These are phyloP conservation scores for Syngnathus scovelli DNA, from an alignment of 2,113 vertebrate genomes.

Conservation along the genomic window DNA sequence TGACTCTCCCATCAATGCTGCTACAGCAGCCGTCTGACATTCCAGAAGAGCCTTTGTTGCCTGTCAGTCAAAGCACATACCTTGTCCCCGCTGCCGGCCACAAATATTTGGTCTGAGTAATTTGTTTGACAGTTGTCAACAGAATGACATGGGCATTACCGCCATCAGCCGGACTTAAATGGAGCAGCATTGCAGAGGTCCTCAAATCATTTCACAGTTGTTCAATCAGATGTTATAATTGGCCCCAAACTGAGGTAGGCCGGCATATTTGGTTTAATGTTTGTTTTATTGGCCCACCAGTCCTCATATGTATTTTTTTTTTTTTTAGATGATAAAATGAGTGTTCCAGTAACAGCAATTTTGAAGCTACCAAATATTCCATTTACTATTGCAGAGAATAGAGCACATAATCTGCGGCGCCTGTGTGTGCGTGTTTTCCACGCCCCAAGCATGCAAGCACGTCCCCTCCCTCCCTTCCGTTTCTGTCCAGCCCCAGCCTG, in stretches of 20 bases:
- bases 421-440: slow-evolving; percentile 5
- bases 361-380: background rate
- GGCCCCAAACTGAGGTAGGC: no score
- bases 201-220: background rate
- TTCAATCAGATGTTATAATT: background rate
- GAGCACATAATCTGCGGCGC: background rate
- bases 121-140: slow-evolving; percentile 1
- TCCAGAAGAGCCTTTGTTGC: slow-evolving; percentile 64
- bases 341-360: background rate
- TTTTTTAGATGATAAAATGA: no score
- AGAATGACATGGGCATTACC: background rate
- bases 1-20: slow-evolving; percentile 18
- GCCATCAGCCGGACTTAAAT: background rate
- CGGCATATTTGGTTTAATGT: no score
- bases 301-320: no score
- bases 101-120: slow-evolving; percentile 30
- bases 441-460: slow-evolving; percentile 47
- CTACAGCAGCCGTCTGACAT: slow-evolving; percentile 43
- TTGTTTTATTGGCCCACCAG: no score
- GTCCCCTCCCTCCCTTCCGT: slow-evolving; percentile 42
- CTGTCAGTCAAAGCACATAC: slow-evolving; percentile 67
- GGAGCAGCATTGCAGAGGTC: background rate
- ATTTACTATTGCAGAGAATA: background rate
- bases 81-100: slow-evolving; percentile 43
- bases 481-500: slow-evolving; percentile 33